A percentile compares a stretch with the other conserved stretches of the same genome.
Evolutionary conservation across 37 sponge, comb jelly and placozoan genomes (phyloP).

Genomic region (Aphrocallistes beatrix): DNA sequence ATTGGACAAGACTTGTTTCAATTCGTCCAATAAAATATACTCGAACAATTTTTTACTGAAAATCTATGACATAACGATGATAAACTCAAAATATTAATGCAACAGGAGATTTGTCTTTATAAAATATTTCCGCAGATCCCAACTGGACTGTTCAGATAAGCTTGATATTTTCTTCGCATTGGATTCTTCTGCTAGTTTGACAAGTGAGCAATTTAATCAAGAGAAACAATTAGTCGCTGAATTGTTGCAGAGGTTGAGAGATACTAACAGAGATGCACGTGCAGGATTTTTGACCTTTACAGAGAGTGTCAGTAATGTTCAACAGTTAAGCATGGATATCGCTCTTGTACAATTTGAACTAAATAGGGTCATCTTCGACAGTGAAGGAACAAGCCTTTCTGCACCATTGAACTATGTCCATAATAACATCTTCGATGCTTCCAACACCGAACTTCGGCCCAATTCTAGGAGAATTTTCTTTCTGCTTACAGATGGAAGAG

Average conservation of each 20-base stretch:
- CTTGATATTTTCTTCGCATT: background rate
- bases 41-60: no score
- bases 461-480: background rate
- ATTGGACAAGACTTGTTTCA: no score
- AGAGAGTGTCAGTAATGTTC: background rate
- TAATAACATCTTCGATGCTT: background rate
- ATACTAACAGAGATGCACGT: background rate
- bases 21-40: no score
- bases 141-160: background rate
- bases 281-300: background rate
- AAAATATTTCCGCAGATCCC: background rate
- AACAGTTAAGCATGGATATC: background rate
- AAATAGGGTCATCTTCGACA: background rate
- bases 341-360: background rate
- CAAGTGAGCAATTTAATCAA: background rate
- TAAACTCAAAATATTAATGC: no score
- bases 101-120: no score
- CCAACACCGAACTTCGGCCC: background rate
- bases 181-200: background rate
- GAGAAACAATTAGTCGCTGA: background rate
- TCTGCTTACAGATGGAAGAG: background rate
- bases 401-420: background rate
- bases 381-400: background rate
- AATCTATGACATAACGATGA: no score
- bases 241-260: background rate